Evolutionary conservation across 1,140 invertebrate genomes (phyloP).

Genomic region (Acyrthosiphon pisum): DNA sequence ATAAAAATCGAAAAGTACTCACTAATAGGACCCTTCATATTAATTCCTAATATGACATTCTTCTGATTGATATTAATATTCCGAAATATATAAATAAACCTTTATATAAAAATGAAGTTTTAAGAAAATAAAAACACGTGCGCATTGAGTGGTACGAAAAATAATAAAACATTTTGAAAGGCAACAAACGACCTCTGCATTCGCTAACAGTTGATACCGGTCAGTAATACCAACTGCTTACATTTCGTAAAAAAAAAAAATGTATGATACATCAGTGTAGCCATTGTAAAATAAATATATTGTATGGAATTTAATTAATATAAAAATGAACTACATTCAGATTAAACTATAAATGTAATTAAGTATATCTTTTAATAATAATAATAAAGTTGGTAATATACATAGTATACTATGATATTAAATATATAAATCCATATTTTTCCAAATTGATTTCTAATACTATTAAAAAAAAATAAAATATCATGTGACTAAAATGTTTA

Average conservation of each 20-base stretch:
- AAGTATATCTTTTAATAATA: no score
- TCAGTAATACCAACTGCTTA: background rate
- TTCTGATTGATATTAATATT: background rate
- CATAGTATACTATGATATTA: no score
- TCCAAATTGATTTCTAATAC: no score
- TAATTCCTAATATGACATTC: slow-evolving; percentile 20
- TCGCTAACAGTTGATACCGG: slow-evolving; percentile 41
- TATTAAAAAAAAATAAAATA: no score
- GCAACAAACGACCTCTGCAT: slow-evolving; percentile 51
- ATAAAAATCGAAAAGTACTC: slow-evolving; percentile 15
- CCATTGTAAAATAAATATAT: background rate
- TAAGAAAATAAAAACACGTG: slow-evolving; percentile 23
- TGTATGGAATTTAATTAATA: background rate
- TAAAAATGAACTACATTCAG: background rate
- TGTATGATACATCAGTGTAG: background rate
- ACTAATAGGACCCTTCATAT: slow-evolving; percentile 45
- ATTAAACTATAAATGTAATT: background rate
- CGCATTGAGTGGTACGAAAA: background rate
- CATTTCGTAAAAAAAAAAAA: background rate
- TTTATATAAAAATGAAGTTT: background rate
- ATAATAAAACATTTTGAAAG: slow-evolving; percentile 52
- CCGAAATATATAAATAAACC: background rate
- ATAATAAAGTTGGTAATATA: no score
- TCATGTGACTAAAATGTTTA: no score
- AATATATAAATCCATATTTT: no score